Evolutionary conservation across 2,888 invertebrate genomes (phyloP).

Genomic region (Hemaris fuciformis): DNA sequence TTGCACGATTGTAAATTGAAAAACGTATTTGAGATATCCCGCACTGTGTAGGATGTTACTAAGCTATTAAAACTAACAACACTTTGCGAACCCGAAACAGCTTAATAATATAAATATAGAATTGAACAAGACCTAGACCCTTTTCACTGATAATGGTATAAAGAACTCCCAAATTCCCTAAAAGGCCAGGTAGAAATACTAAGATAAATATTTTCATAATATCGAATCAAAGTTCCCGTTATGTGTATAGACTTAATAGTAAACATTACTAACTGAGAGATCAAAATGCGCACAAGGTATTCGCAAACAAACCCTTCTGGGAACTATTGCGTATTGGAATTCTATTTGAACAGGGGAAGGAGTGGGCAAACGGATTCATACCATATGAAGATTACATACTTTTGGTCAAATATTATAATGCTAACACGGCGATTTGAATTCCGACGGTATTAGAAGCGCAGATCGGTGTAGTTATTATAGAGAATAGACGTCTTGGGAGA

Average conservation of each 20-base stretch:
- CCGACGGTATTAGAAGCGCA: slow-evolving; percentile 37
- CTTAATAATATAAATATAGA: not conserved
- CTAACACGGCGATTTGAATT: slow-evolving; percentile 60
- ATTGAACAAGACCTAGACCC: not conserved
- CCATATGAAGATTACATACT: slow-evolving; percentile 44
- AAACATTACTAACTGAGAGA: slow-evolving; percentile 41
- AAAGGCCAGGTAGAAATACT: not conserved
- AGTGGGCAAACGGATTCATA: slow-evolving; percentile 32
- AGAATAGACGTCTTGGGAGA: slow-evolving; percentile 49
- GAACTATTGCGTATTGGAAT: slow-evolving; percentile 52
- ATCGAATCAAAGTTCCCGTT: slow-evolving; percentile 6
- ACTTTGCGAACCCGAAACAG: not conserved
- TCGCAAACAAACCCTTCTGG: slow-evolving; percentile 50
- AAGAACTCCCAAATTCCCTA: not conserved
- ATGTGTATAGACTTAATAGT: slow-evolving; percentile 35
- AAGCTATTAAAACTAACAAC: not conserved
- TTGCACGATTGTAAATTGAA: not conserved
- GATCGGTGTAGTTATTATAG: slow-evolving; percentile 38
- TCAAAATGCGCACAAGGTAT: slow-evolving; percentile 47
- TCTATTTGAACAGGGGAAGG: slow-evolving; percentile 54
- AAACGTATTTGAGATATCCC: not conserved
- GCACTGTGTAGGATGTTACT: not conserved
- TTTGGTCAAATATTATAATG: slow-evolving; percentile 50
- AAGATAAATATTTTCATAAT: not conserved
- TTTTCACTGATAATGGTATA: not conserved